A percentile compares a stretch with the other conserved stretches of the same genome.
These are phyloP conservation scores for Nemotelus pantherinus DNA, from an alignment of 2,888 invertebrate genomes.

Conservation along the genomic window DNA sequence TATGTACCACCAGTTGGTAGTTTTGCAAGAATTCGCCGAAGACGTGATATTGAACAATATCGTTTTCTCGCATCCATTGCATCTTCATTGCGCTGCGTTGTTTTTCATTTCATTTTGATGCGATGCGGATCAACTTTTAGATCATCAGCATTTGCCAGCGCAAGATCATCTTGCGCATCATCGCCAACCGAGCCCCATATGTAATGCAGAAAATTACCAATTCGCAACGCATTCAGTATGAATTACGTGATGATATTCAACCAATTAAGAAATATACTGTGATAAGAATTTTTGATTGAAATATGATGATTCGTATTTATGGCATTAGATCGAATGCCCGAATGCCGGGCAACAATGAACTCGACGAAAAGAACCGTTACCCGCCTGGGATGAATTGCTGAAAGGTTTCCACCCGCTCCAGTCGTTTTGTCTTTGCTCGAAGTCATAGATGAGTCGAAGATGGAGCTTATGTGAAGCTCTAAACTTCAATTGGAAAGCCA, in stretches of 20 bases:
- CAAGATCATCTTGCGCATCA: conserved; percentile 20
- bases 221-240: conserved; percentile 48
- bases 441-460: too few species aligned
- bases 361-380: neutral
- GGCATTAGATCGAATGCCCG: conserved; percentile 3
- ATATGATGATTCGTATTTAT: conserved; percentile 35
- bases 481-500: conserved; percentile 30
- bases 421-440: too few species aligned
- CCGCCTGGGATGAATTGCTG: neutral
- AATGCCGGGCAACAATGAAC: neutral
- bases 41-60: conserved; percentile 35
- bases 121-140: conserved; percentile 32
- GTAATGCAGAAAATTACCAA: conserved; percentile 45
- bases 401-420: neutral
- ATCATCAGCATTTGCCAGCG: conserved; percentile 20
- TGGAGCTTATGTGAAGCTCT: neutral
- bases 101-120: conserved; percentile 30
- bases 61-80: conserved; percentile 29
- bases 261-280: conserved; percentile 43
- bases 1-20: conserved; percentile 27
- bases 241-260: conserved; percentile 49
- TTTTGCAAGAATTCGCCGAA: conserved; percentile 31
- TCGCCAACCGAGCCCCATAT: conserved; percentile 1
- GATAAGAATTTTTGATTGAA: conserved; percentile 45
- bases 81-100: conserved; percentile 14